Evolutionary conservation across 2,797 vertebrate genomes (phyloP), one percentile per base, ranked within the genome.

Genomic region (Sebastes hubbsi): DNA sequence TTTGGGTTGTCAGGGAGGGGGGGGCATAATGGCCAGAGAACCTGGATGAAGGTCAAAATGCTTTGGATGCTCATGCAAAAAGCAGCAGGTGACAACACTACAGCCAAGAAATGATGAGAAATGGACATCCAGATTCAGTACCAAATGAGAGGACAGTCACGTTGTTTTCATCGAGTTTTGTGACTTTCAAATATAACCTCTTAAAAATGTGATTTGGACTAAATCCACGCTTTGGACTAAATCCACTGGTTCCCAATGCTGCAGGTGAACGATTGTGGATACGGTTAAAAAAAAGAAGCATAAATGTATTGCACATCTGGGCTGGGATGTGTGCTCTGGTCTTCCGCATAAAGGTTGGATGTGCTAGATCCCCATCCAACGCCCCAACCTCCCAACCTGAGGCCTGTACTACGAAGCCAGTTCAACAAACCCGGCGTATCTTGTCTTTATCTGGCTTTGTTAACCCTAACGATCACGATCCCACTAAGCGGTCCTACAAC

Each of bases 21-120:
- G 32, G 13, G 38, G 11, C 0, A 1, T 1, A 61, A n/a, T 20
- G 29, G 58, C 24, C 62, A 65, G 3, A 8, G 69, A 72, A 70
- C 65, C 68, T 82, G 69, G 75, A 86, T 71, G 75, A 81, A 79
- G 69, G 83, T 81, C 82, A 85, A 78, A 80, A 85, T 81, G 72
- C 46, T 81, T 77, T 62, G 61, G 60, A 55, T 70, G 56, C 74
- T 38, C 55, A 55, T 81, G 65, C 60, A 83, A 62, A 72, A 69
- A 83, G 77, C 75, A 22, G 82, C 77, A 85, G 78, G 80, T 83
- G 83, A 74, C 1, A 25, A 69, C 20, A 38, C 13, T n/a, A 14
- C 20, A 49, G 71, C 63, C 77, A 73, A 80, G 49, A 68, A 72
- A 34, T 38, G 4, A 4, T 56, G 62, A 64, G 58, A 64, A 69